Percentiles rank a stretch among this genome's conserved stretches.
phyloP scores from a whole-genome alignment of 2,797 vertebrate genomes.

The Ctenochaetus hawaiiensis region DNA sequence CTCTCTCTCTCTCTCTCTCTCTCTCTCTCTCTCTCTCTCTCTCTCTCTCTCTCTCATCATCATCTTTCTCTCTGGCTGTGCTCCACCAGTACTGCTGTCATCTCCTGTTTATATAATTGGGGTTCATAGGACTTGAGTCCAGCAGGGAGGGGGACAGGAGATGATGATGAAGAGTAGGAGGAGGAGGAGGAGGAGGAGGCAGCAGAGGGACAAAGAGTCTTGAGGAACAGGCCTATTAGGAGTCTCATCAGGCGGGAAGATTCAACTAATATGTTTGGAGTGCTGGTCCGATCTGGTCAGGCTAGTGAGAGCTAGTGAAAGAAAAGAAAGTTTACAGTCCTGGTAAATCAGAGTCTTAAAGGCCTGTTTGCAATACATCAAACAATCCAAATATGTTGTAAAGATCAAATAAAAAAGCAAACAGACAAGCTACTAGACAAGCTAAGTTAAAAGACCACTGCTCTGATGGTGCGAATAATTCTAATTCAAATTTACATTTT shows the following conservation, averaged over 20 bases:
- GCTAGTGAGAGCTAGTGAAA: not conserved
- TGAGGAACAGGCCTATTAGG: slow-evolving; percentile 50
- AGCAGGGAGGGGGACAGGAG: slow-evolving; percentile 40
- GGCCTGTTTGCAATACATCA: too few species aligned
- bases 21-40: slow-evolving; percentile 9
- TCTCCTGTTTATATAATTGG: slow-evolving; percentile 80
- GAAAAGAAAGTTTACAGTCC: not conserved
- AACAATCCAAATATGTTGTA: too few species aligned
- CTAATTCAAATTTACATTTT: not conserved
- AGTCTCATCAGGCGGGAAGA: slow-evolving; percentile 46
- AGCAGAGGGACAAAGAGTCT: slow-evolving; percentile 45
- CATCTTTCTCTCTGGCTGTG: slow-evolving; percentile 49
- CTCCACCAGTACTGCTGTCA: slow-evolving; percentile 72
- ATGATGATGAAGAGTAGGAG: slow-evolving; percentile 29
- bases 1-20: slow-evolving; percentile 7
- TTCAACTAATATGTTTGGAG: slow-evolving; percentile 45
- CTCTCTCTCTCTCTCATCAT: slow-evolving; percentile 40
- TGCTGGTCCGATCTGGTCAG: not conserved
- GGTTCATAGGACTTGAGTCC: slow-evolving; percentile 71
- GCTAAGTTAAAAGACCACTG: not conserved
- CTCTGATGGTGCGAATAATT: not conserved
- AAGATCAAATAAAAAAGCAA: too few species aligned
- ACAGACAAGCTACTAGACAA: not conserved
- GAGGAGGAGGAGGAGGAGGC: not conserved
- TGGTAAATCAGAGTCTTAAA: not conserved